phyloP scores from a whole-genome alignment of 2,797 vertebrate species.

The Pteropus rufus region DNA sequence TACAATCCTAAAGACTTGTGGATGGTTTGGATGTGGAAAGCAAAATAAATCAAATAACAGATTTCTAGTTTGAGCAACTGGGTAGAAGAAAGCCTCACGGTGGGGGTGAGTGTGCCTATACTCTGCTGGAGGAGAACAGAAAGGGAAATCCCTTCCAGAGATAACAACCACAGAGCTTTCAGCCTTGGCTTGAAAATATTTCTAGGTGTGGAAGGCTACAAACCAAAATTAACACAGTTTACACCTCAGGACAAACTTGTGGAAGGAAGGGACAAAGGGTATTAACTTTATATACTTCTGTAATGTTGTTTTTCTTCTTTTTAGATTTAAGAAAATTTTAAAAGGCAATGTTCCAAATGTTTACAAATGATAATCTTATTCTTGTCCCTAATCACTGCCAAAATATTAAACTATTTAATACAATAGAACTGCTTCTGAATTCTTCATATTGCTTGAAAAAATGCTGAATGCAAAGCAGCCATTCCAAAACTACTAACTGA shows the following conservation, averaged over 20 bases:
- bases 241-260: background rate
- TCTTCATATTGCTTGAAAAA: background rate
- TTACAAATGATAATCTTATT: background rate
- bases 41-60: background rate
- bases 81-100: background rate
- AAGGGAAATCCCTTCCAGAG: background rate
- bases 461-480: background rate
- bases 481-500: background rate
- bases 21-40: background rate
- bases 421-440: background rate
- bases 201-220: background rate
- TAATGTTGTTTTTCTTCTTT: background rate
- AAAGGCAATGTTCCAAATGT: background rate
- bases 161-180: background rate
- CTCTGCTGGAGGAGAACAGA: background rate
- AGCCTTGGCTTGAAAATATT: background rate
- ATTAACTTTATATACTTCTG: background rate
- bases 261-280: background rate
- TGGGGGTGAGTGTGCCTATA: too few species aligned
- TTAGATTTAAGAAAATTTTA: background rate
- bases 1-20: background rate
- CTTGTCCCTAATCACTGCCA: background rate
- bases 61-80: background rate
- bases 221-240: background rate
- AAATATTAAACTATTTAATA: conserved; percentile 8